Percentiles rank a stretch among this genome's conserved stretches.
Evolutionary conservation across 53 echinoderm and acorn worm species (phyloP).

Genomic region (Actinopyga echinites): DNA sequence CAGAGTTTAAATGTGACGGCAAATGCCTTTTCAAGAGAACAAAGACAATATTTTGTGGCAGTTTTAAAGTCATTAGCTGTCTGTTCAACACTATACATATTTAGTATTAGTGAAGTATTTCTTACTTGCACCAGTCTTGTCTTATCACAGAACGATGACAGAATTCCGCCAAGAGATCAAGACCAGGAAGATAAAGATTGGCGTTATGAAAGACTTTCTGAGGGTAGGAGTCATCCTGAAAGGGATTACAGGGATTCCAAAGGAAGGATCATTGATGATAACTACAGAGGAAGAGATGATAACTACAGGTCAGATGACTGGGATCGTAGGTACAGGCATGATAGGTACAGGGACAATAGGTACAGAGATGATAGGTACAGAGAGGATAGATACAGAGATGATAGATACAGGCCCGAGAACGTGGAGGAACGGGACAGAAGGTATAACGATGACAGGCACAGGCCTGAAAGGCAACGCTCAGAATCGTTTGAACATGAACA

Average conservation of each 20-base stretch:
- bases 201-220: conserved; percentile 29
- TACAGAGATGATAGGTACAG: neutral
- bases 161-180: neutral
- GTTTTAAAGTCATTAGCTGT: no score
- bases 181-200: neutral
- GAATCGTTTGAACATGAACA: neutral
- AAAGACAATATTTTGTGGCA: no score
- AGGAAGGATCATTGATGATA: neutral
- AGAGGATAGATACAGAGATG: neutral
- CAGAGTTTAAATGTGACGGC: no score
- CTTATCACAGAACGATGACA: neutral
- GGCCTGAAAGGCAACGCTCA: neutral
- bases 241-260: conserved; percentile 1
- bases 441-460: neutral
- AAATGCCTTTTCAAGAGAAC: no score
- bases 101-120: no score
- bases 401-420: neutral
- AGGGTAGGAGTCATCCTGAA: conserved; percentile 40
- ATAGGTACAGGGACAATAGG: neutral
- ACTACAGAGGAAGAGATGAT: neutral
- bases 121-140: neutral
- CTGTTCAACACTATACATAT: no score
- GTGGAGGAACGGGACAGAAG: neutral
- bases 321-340: neutral
- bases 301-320: neutral